Percentiles rank a stretch among this genome's conserved stretches.
Conservation (phyloP, 2,888 invertebrate genomes). For the Xestia rhomboidea region DNA sequence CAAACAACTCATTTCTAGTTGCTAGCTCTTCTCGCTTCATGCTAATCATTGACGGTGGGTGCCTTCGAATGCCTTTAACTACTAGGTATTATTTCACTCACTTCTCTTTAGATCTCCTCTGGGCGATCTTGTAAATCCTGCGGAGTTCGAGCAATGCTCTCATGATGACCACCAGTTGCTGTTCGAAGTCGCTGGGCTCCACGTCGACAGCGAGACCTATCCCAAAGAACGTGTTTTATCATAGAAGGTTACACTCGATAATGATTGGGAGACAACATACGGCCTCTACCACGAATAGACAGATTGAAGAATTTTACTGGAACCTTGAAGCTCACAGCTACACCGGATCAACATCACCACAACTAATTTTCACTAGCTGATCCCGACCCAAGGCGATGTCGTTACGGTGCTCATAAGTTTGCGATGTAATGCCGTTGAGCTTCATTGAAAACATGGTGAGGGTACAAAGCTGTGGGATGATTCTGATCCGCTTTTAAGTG, state of each 20-base stretch:
- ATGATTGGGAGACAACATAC: not conserved
- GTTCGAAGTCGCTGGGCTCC: constrained; percentile 89
- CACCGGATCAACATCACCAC: not conserved
- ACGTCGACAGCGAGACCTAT: constrained; percentile 80
- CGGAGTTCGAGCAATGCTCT: constrained; percentile 90
- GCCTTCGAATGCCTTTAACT: not conserved
- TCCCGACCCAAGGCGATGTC: not conserved
- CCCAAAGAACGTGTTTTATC: not conserved
- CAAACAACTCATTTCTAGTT: not conserved
- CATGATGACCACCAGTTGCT: constrained; percentile 92
- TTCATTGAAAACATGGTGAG: not conserved
- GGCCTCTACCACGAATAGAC: not conserved
- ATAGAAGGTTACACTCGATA: not conserved
- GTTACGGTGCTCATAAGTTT: not conserved
- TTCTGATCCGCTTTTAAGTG: not conserved
- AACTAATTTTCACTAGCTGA: not conserved
- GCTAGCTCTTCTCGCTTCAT: not conserved
- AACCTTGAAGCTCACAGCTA: not conserved
- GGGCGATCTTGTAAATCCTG: constrained; percentile 87
- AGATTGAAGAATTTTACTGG: not conserved
- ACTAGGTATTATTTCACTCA: constrained; percentile 68
- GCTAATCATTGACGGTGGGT: not conserved
- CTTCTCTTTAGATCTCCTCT: constrained; percentile 83
- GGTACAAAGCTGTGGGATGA: not conserved
- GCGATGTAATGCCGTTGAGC: not conserved